Evolutionary conservation across 2,888 invertebrate genomes (phyloP).

Genomic region (Epistrophe eligans): DNA sequence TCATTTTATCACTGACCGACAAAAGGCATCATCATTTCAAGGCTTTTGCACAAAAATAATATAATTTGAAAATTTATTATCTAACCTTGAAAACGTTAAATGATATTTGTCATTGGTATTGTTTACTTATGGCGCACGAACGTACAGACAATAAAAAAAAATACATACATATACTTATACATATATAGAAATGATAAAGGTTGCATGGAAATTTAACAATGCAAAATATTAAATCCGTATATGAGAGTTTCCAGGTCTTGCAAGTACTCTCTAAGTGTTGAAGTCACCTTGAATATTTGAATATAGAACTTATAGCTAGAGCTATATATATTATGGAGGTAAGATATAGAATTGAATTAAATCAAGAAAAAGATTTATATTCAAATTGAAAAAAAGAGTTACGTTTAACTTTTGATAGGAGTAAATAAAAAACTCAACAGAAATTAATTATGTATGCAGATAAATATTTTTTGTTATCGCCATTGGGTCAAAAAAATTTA

Average conservation of each 20-base stretch:
- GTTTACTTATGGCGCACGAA: slow-evolving; percentile 43
- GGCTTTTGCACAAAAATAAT: neutral
- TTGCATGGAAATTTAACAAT: slow-evolving; percentile 4
- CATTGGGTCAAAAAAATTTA: no score
- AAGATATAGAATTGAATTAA: neutral
- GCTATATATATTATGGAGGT: neutral
- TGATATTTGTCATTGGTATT: slow-evolving; percentile 19
- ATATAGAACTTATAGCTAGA: neutral
- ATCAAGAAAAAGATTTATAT: neutral
- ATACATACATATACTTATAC: neutral
- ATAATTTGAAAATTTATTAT: neutral
- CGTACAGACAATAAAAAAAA: slow-evolving; percentile 7
- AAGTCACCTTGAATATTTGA: slow-evolving; percentile 45
- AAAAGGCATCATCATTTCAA: slow-evolving; percentile 7
- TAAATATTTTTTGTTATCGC: no score
- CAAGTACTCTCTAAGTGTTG: slow-evolving; percentile 33
- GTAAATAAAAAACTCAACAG: no score
- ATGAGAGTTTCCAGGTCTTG: slow-evolving; percentile 40
- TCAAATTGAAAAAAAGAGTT: neutral
- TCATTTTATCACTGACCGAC: slow-evolving; percentile 35
- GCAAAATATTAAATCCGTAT: neutral
- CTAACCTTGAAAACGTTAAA: slow-evolving; percentile 7
- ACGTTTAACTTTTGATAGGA: no score
- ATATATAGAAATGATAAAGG: slow-evolving; percentile 51
- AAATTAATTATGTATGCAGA: no score